Conservation (phyloP, 2,888 invertebrate genomes). For the Cantharis rufa region DNA sequence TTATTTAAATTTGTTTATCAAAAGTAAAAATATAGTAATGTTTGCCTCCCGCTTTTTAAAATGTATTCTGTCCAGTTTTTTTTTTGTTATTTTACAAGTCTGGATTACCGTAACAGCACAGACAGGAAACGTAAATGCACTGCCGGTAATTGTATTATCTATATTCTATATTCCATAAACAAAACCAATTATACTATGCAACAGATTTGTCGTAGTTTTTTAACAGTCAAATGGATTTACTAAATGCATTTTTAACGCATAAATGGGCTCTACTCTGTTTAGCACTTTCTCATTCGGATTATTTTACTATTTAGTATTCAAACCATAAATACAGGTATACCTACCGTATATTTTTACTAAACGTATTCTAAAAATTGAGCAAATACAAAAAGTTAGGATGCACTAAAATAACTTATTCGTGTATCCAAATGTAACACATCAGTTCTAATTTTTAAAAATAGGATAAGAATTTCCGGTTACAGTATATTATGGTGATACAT, state of each 20-base stretch:
- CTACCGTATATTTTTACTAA: neutral
- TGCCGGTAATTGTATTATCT: neutral
- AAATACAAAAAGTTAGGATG: neutral
- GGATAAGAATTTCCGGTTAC: neutral
- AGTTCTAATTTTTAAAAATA: neutral
- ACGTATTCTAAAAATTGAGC: neutral
- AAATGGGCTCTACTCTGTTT: neutral
- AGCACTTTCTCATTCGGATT: neutral
- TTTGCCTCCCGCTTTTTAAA: too few relatives aligned
- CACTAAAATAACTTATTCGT: neutral
- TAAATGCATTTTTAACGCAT: neutral
- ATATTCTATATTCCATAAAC: neutral
- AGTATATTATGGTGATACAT: neutral
- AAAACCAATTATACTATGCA: neutral
- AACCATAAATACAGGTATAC: neutral
- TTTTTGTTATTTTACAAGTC: too few relatives aligned
- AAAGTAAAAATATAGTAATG: too few relatives aligned
- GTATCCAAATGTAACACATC: neutral
- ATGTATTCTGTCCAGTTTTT: too few relatives aligned
- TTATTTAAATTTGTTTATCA: too few relatives aligned
- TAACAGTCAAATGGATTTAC: neutral
- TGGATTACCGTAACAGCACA: too few relatives aligned
- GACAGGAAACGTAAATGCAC: neutral
- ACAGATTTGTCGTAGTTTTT: neutral
- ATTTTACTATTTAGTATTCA: neutral